These are phyloP conservation scores for Oreochromis spilurus DNA, from an alignment of 2,113 vertebrate species.

Conservation along the genomic window DNA sequence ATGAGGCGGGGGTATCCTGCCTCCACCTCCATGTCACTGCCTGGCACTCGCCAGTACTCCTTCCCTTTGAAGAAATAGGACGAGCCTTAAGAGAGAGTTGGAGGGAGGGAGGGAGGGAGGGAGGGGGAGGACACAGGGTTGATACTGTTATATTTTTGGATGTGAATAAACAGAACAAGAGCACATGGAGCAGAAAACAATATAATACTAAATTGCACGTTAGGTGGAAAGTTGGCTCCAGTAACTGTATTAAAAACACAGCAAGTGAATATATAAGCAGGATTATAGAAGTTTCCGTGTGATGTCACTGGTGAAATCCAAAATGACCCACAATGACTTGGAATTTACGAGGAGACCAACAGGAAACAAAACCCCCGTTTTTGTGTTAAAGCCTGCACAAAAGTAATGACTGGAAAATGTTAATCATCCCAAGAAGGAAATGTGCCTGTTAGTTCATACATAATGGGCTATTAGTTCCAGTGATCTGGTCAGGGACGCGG, in stretches of 20 bases:
- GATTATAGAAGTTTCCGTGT: not conserved
- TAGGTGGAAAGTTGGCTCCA: not conserved
- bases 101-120: not conserved
- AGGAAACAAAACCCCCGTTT: not conserved
- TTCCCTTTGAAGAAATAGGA: constrained; percentile 93
- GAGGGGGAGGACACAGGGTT: not conserved
- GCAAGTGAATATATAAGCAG: not conserved
- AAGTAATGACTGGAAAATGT: constrained; percentile 24
- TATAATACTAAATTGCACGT: not conserved
- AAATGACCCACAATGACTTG: not conserved
- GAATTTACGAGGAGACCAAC: not conserved
- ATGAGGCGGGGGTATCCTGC: constrained; percentile 81
- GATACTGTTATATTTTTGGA: not conserved
- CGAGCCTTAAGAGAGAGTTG: constrained; percentile 70
- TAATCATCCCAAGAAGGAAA: constrained; percentile 1
- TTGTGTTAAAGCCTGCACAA: not conserved
- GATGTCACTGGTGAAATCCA: not conserved
- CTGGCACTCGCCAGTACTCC: constrained; percentile 90
- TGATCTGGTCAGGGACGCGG: not conserved
- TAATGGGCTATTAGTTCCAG: constrained; percentile 6
- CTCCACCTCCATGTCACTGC: constrained; percentile 82
- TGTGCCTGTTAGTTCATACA: not conserved
- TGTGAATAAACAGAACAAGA: not conserved
- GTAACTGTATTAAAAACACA: not conserved
- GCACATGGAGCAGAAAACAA: not conserved